Evolutionary conservation across 1,140 invertebrate genomes (phyloP).

Genomic region (Dolichoris vasculosae): DNA sequence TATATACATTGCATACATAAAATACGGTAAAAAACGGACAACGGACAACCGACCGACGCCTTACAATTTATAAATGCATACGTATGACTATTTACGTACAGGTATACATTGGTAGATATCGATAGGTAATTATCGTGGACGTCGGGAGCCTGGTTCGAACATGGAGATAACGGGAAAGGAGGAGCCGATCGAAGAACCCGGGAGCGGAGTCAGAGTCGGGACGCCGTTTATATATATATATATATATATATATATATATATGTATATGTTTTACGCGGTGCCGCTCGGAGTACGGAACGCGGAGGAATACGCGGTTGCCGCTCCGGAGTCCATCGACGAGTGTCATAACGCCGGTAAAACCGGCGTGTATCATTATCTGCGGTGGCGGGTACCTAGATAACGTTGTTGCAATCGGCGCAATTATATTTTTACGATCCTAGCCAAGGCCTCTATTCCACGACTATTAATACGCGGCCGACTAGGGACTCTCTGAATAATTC

Average conservation of each 20-base stretch:
- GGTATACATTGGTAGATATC: too few relatives aligned
- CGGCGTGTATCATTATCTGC: constrained; percentile 71
- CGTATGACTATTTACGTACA: too few relatives aligned
- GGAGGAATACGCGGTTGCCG: neutral
- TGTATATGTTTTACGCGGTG: too few relatives aligned
- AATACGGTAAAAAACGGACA: too few relatives aligned
- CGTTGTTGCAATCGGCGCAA: constrained; percentile 72
- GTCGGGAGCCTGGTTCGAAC: neutral
- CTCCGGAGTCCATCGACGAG: constrained; percentile 33
- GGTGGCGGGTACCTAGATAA: constrained; percentile 65
- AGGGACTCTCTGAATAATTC: constrained; percentile 46
- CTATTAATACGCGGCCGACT: constrained; percentile 66
- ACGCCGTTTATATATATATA: too few relatives aligned
- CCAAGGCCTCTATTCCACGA: constrained; percentile 71
- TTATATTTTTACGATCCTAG: constrained; percentile 74
- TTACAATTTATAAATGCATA: neutral
- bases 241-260: too few relatives aligned
- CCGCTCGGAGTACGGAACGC: too few relatives aligned
- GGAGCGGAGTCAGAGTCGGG: neutral
- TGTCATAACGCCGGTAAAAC: constrained; percentile 59
- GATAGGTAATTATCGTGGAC: neutral
- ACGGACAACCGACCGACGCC: neutral
- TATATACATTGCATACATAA: too few relatives aligned
- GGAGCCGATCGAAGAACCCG: neutral
- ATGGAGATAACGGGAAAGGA: neutral